A percentile compares a stretch with the other conserved stretches of the same genome.
phyloP scores from a whole-genome alignment of 2,113 vertebrate species.

The Actinemys pallida region DNA sequence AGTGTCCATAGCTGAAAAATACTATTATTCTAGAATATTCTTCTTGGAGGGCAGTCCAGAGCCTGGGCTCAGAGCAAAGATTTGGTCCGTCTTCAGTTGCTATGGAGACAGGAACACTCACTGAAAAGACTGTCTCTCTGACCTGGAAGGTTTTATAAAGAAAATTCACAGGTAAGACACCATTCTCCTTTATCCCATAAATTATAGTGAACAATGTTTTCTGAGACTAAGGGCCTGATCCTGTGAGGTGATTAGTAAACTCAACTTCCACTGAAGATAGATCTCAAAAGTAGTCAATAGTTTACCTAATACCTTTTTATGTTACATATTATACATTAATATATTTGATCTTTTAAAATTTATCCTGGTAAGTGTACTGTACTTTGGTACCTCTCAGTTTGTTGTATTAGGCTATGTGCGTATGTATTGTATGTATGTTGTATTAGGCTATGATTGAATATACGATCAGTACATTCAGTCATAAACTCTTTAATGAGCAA shows the following conservation, averaged over 20 bases:
- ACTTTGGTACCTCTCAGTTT: background rate
- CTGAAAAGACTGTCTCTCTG: background rate
- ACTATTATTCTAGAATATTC: background rate
- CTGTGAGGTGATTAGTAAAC: background rate
- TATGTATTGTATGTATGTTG: background rate
- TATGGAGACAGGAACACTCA: background rate
- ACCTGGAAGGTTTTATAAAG: background rate
- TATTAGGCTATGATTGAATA: background rate
- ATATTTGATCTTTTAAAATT: background rate
- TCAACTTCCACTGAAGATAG: background rate
- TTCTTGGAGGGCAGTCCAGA: background rate
- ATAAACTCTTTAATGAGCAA: background rate
- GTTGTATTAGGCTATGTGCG: background rate
- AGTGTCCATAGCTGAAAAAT: background rate
- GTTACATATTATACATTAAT: background rate
- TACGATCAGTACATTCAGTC: background rate
- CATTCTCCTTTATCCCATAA: background rate
- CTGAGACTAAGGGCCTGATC: background rate
- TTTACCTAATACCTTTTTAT: background rate
- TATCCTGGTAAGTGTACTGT: background rate
- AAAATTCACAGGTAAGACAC: background rate
- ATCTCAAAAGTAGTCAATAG: background rate
- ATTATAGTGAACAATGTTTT: background rate
- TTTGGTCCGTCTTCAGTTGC: background rate
- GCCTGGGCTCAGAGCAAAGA: background rate